Conservation (phyloP, 1,140 invertebrate genomes). For the Pogonomyrmex californicus region DNA sequence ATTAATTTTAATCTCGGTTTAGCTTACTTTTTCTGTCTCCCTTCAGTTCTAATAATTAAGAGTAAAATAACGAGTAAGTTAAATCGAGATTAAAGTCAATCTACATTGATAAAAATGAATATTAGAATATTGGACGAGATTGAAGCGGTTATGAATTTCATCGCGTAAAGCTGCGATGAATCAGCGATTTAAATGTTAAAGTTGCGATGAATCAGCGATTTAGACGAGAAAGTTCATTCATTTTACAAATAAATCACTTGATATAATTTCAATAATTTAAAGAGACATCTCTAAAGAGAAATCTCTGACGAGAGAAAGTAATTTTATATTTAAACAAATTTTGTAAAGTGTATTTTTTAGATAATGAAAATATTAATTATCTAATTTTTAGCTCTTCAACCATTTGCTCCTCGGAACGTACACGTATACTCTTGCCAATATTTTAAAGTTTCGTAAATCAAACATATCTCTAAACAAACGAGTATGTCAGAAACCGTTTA, state of each 20-base stretch:
- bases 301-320: not conserved
- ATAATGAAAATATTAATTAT: not conserved
- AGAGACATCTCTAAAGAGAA: not conserved
- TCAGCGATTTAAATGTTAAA: conserved; percentile 40
- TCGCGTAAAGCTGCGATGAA: not conserved
- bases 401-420: not conserved
- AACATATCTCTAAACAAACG: not conserved
- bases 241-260: not conserved
- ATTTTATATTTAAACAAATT: not conserved
- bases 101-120: too few species aligned
- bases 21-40: too few species aligned
- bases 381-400: not conserved
- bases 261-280: not conserved
- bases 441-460: not conserved
- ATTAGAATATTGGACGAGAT: not conserved
- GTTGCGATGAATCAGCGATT: conserved; percentile 26
- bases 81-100: too few species aligned
- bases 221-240: not conserved
- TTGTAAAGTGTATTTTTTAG: not conserved
- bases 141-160: not conserved
- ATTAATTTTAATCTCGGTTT: too few species aligned
- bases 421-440: not conserved
- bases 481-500: not conserved
- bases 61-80: too few species aligned
- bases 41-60: too few species aligned